Conservation (phyloP, 2,113 vertebrate species). For the Numida meleagris region DNA sequence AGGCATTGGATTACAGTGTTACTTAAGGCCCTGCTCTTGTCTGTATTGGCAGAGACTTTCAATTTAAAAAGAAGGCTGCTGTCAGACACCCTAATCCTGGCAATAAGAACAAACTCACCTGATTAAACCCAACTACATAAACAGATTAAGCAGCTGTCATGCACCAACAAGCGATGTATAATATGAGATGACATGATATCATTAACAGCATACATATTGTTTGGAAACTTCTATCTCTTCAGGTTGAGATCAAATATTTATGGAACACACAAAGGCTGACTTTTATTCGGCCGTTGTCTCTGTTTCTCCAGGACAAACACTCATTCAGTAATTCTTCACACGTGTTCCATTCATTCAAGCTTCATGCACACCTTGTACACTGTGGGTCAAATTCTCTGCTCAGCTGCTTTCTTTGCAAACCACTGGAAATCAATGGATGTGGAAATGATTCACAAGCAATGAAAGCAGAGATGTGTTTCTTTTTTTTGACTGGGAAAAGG, state of each 20-base stretch:
- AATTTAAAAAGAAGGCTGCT: slow-evolving; percentile 57
- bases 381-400: slow-evolving; percentile 31
- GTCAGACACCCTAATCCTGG: slow-evolving; percentile 63
- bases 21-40: slow-evolving; percentile 50
- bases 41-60: slow-evolving; percentile 52
- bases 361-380: slow-evolving; percentile 19
- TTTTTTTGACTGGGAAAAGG: neutral
- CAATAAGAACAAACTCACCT: slow-evolving; percentile 70
- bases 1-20: slow-evolving; percentile 34
- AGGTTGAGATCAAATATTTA: slow-evolving; percentile 29
- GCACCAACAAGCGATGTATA: neutral
- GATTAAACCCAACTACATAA: slow-evolving; percentile 53
- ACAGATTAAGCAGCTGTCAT: slow-evolving; percentile 63
- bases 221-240: slow-evolving; percentile 17
- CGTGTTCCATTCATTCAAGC: slow-evolving; percentile 43
- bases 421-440: slow-evolving; percentile 33
- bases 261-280: neutral
- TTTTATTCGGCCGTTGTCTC: slow-evolving; percentile 26
- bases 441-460: slow-evolving; percentile 46
- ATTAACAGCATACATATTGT: slow-evolving; percentile 41
- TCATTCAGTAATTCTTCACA: slow-evolving; percentile 34
- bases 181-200: slow-evolving; percentile 14
- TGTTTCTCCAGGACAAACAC: slow-evolving; percentile 21
- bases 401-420: slow-evolving; percentile 18
- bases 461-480: slow-evolving; percentile 21